Evolutionary conservation across 2,888 invertebrate species (phyloP).

Genomic region (Aphidoletes aphidimyza): DNA sequence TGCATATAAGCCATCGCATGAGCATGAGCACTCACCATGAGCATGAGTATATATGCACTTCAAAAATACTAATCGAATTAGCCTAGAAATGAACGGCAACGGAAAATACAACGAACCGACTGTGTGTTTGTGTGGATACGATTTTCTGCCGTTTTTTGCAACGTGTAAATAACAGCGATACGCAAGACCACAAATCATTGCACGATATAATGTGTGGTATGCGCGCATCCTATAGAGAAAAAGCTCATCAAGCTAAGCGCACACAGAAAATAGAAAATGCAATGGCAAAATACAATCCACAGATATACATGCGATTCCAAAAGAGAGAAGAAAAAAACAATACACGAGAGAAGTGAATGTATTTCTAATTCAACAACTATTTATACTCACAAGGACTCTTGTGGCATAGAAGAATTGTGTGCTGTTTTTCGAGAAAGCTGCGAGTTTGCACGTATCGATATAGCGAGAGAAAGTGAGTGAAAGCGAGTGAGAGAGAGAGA

Average conservation of each 20-base stretch:
- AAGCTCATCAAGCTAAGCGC: neutral
- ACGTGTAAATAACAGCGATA: slow-evolving; percentile 2
- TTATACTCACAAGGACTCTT: slow-evolving; percentile 4
- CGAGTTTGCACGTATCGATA: neutral
- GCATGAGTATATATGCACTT: neutral
- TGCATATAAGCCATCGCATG: neutral
- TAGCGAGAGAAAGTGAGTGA: neutral
- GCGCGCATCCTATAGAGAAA: neutral
- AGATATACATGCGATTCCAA: no score
- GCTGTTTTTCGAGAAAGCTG: no score
- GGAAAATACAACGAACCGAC: slow-evolving; percentile 15
- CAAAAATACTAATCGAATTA: slow-evolving; percentile 42
- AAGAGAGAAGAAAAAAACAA: no score
- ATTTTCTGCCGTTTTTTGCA: no score
- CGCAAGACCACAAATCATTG: slow-evolving; percentile 32
- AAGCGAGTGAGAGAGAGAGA: neutral
- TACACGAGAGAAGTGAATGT: no score
- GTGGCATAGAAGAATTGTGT: no score
- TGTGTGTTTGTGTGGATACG: no score
- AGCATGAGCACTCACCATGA: neutral
- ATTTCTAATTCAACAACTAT: neutral
- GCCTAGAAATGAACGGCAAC: slow-evolving; percentile 42
- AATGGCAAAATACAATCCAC: no score
- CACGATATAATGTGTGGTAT: neutral
- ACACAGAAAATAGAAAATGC: neutral